Base-by-base conservation (phyloP, 2,888 invertebrate species). In the Chaetogeoica ovagalla region DNA sequence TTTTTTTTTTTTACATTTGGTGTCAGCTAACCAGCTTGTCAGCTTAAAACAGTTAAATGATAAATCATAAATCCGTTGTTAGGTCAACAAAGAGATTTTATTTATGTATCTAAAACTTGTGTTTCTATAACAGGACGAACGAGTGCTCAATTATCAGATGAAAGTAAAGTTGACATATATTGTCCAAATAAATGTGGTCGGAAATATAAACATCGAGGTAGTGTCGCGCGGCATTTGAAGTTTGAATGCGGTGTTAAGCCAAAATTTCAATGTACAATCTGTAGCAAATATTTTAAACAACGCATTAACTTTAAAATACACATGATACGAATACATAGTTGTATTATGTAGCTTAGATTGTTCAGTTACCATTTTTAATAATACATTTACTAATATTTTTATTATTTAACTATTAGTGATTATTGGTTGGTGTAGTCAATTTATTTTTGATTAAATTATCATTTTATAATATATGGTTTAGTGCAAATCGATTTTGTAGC, bases 241-340 rank as follows among this genome's bases (percentile, higher is more conserved):
- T 85, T 87, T 81, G 88, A 88, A 84, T 88, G 88, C 82, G 88
- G 88, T 57, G 81, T 81, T 23, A 81, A 76, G 43, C 81, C 81
- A 57, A 72, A 82, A 68, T 82, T 82, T 69, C 81, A 77, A 60
- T 82, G 82, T 13, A 59, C 57, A 5, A 57, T 81, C 11, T 82
- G 82, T 69, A 72, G 66, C 13, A 82, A 81, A 81, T 81, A 70
- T 71, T 82, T 82, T 62, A 79, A 79, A 55, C 77, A 79, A 63
- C 77, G 77, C 6, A 79, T 79, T 55, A 79, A 79, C 5, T 79
- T 70, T 39, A 79, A 79, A 79, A 79, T 79, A 70, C 77, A 79
- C 63, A 79, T 79, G 77, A 79, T 79, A 52, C 77, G 77, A 6
- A 79, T 79, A 79, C 77, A 79, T 23, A 79, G 77, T 6, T 79